These are phyloP conservation scores for Andrena cerasifolii DNA, from an alignment of 1,140 invertebrate genomes.

Conservation along the genomic window DNA sequence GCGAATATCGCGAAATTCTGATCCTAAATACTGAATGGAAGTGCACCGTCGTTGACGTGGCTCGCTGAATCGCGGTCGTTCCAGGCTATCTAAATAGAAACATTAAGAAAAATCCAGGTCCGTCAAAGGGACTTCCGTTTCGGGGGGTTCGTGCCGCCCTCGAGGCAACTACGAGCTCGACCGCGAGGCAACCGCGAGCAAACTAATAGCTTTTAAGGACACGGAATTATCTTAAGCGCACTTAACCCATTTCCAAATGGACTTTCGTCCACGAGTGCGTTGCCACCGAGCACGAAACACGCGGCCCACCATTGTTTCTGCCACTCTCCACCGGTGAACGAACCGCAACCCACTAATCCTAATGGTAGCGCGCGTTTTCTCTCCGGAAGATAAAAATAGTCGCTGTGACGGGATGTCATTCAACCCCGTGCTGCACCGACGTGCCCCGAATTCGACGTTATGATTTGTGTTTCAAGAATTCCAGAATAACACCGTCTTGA, in stretches of 20 bases:
- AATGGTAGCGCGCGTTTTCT: conserved; percentile 55
- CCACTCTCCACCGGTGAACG: conserved; percentile 70
- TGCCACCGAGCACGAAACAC: conserved; percentile 11
- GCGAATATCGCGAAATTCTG: too few species aligned
- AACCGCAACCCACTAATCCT: conserved; percentile 69
- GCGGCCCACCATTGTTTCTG: conserved; percentile 68
- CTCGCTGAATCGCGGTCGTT: background rate
- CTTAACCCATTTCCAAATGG: conserved; percentile 75
- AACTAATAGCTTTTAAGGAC: conserved; percentile 72
- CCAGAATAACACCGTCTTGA: background rate
- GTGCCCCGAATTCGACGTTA: background rate
- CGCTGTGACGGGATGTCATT: conserved; percentile 26
- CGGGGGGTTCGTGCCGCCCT: conserved; percentile 17
- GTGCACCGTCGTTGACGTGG: background rate
- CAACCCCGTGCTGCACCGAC: background rate
- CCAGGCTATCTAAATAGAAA: conserved; percentile 18
- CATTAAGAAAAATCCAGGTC: background rate
- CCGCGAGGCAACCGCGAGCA: conserved; percentile 31
- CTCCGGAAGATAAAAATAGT: conserved; percentile 51
- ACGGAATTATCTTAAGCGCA: conserved; percentile 71
- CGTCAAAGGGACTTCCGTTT: background rate
- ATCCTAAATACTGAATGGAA: background rate
- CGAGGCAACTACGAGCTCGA: conserved; percentile 28
- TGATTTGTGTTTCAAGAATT: background rate
- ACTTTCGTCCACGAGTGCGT: conserved; percentile 66